A percentile compares a stretch with the other conserved stretches of the same genome.
Conservation (phyloP, 1,140 invertebrate species). For the Proales similis region DNA sequence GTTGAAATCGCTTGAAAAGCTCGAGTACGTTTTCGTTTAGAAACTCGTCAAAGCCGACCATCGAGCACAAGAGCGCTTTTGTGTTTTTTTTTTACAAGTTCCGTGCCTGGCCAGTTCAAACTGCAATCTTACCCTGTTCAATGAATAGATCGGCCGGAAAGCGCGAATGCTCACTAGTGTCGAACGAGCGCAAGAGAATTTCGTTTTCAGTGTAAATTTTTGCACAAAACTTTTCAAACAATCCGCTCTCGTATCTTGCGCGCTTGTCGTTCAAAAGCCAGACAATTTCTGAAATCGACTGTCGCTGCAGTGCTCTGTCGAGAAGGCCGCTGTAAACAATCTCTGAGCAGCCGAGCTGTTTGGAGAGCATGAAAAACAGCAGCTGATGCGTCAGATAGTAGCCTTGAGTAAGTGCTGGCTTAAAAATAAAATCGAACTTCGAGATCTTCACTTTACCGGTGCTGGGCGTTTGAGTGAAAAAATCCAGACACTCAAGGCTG, state of each 20-base stretch:
- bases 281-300: not conserved
- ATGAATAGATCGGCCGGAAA: slow-evolving; percentile 34
- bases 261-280: not conserved
- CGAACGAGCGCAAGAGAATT: not conserved
- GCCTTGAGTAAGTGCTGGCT: not conserved
- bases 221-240: not conserved
- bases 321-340: not conserved
- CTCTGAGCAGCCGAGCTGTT: not conserved
- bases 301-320: not conserved
- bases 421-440: not conserved
- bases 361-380: slow-evolving; percentile 26
- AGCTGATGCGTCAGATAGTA: slow-evolving; percentile 35
- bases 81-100: not conserved
- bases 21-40: slow-evolving; percentile 4
- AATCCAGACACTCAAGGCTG: slow-evolving; percentile 1
- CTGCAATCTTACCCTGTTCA: slow-evolving; percentile 12
- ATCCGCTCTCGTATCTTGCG: not conserved
- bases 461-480: not conserved
- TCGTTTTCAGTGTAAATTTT: not conserved
- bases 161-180: not conserved
- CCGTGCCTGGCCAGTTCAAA: not conserved
- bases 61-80: slow-evolving; percentile 19
- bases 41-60: slow-evolving; percentile 21
- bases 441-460: not conserved
- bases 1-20: slow-evolving; percentile 2